Percentiles rank a stretch among this genome's conserved stretches.
These are phyloP conservation scores for Megamerina dolium DNA, from an alignment of 2,888 invertebrate species.

Conservation along the genomic window DNA sequence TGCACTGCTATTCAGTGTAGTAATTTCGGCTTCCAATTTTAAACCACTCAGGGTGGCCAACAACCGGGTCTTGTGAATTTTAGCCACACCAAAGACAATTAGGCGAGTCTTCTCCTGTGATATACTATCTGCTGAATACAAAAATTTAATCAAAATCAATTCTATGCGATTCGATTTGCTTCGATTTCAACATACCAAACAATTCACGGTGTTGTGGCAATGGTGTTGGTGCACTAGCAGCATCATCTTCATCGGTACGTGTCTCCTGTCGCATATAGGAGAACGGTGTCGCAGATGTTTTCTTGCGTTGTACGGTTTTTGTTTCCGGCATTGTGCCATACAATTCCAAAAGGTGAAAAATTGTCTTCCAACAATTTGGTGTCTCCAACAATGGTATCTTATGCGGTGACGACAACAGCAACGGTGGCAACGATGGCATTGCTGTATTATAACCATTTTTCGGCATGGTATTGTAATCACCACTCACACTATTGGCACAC, in stretches of 20 bases:
- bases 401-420: conserved; percentile 55
- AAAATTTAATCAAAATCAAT: not conserved
- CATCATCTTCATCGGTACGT: conserved; percentile 51
- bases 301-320: conserved; percentile 68
- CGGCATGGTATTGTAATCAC: conserved; percentile 40
- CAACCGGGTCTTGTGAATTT: conserved; percentile 79
- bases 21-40: conserved; percentile 91
- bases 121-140: conserved; percentile 35
- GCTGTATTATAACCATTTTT: conserved; percentile 34
- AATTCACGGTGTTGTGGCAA: conserved; percentile 42
- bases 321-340: conserved; percentile 94
- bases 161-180: not conserved
- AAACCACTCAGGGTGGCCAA: conserved; percentile 88
- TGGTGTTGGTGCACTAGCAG: conserved; percentile 47
- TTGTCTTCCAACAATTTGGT: conserved; percentile 90
- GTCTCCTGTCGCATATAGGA: conserved; percentile 48
- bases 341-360: conserved; percentile 84
- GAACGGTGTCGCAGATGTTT: conserved; percentile 56
- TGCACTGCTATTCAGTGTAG: conserved; percentile 82
- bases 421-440: conserved; percentile 20
- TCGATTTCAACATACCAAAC: conserved; percentile 27
- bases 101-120: conserved; percentile 65
- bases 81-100: conserved; percentile 79
- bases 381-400: conserved; percentile 41
- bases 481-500: conserved; percentile 41